Base-by-base conservation (phyloP, 2,113 vertebrate species). In the Corvus moneduloides region DNA sequence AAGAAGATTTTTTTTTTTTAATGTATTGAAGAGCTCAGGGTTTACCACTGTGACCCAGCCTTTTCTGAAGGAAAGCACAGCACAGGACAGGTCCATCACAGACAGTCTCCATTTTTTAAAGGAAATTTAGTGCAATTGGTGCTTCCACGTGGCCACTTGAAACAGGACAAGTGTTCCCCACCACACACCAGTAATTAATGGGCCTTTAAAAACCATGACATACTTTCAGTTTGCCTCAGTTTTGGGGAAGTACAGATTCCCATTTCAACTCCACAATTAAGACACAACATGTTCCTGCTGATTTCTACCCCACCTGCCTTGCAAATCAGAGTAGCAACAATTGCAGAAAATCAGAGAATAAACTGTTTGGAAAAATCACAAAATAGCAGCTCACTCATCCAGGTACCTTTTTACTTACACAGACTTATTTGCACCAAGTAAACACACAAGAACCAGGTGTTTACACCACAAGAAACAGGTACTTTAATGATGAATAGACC, bases 121-220 rank as follows among this genome's bases (percentile, higher is more conserved):
- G 41, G 1, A 16, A 7, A 27, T 4, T 63, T 4, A 16, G 26
- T 6, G 14, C 28, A 59, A 30, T 14, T 6, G 9, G 22, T 41
- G n/a, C 26, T 68, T 18, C 30, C 12, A 6, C 0, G 0, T 61
- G 21, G 3, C 26, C 55, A 12, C 8, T 15, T 4, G 6, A 30
- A 35, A 67, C 35, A 35, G 37, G 13, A 30, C 0, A 27, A 32
- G 10, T 9, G 28, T 17, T 30, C 10, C 19, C 32, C 39, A 39
- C 21, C 37, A 0, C 23, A 9, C 28, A 21, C 3, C 19, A 20
- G 10, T 32, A 46, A 39, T 20, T 20, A 39, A 12, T 2, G 0
- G 12, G 11, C 20, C 46, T 82, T 58, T 18, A 30, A 27, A 46
- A 93, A 62, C 11, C 26, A 23, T 17, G 27, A 11, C 49, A 4